A percentile compares a stretch with the other conserved stretches of the same genome.
These are phyloP conservation scores for Polypedilum pembai DNA, from an alignment of 1,140 invertebrate species.

Conservation along the genomic window DNA sequence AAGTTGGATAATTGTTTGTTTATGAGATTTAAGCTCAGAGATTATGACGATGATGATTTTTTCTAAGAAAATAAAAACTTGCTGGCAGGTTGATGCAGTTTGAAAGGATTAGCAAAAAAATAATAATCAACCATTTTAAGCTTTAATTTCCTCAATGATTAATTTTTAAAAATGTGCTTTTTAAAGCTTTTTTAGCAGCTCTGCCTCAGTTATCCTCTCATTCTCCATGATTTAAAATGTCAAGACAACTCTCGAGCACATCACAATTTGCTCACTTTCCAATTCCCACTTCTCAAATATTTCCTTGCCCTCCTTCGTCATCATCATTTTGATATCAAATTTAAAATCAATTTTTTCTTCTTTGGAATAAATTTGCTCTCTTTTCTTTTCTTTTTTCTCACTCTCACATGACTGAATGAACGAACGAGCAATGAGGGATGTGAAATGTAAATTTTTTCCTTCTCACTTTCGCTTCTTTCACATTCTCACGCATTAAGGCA, in stretches of 20 bases:
- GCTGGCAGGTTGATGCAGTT: too few relatives aligned
- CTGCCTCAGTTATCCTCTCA: too few relatives aligned
- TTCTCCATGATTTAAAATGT: too few relatives aligned
- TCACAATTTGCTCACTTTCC: conserved; percentile 3
- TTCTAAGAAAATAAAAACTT: too few relatives aligned
- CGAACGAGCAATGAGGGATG: conserved; percentile 8
- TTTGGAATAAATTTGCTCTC: too few relatives aligned
- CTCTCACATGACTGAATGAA: background rate
- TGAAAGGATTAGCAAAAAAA: too few relatives aligned
- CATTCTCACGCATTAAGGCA: background rate
- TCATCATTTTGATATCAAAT: conserved; percentile 1
- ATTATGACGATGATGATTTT: background rate
- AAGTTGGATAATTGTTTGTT: conserved; percentile 18
- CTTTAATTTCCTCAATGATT: too few relatives aligned
- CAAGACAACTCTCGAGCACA: too few relatives aligned
- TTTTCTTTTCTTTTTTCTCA: background rate
- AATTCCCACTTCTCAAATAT: background rate
- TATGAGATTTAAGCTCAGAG: conserved; percentile 10
- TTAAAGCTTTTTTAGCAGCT: too few relatives aligned
- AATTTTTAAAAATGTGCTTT: too few relatives aligned
- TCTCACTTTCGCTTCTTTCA: background rate
- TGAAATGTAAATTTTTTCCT: conserved; percentile 4
- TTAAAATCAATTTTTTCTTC: background rate
- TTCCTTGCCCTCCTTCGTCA: too few relatives aligned
- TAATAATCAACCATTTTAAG: too few relatives aligned